Evolutionary conservation across 1,140 invertebrate species (phyloP).

Genomic region (Chelonus insularis): DNA sequence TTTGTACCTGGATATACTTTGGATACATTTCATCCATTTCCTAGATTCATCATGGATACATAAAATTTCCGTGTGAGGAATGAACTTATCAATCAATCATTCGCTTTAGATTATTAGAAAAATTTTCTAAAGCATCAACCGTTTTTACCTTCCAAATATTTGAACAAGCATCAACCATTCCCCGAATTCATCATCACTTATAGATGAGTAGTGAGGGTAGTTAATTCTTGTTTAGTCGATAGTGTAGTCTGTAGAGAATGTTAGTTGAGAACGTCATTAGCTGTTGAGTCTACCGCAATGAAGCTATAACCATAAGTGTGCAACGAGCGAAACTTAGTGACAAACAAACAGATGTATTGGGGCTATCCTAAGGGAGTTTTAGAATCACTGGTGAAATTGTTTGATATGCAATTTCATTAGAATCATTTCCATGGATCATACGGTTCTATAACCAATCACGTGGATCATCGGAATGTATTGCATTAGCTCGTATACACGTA

Average conservation of each 20-base stretch:
- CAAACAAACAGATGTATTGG: constrained; percentile 33
- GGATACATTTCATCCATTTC: too few species aligned
- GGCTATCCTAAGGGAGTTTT: not conserved
- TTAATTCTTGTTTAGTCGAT: not conserved
- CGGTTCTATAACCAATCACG: constrained; percentile 16
- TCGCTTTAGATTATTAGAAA: too few species aligned
- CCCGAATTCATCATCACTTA: too few species aligned
- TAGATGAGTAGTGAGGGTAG: too few species aligned
- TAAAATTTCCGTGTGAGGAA: too few species aligned
- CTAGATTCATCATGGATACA: too few species aligned
- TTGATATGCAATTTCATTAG: not conserved
- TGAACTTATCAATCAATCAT: too few species aligned
- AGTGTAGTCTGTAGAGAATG: constrained; percentile 2
- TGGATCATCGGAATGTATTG: constrained; percentile 20
- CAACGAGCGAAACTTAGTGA: constrained; percentile 31
- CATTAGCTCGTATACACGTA: not conserved
- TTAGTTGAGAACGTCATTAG: constrained; percentile 38
- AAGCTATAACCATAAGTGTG: constrained; percentile 42
- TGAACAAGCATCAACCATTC: too few species aligned
- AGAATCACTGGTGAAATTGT: not conserved
- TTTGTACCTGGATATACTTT: too few species aligned
- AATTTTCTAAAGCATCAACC: too few species aligned
- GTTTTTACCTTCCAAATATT: too few species aligned
- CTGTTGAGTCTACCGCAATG: constrained; percentile 19
- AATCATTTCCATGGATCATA: constrained; percentile 6